Base-by-base conservation (phyloP, 2,888 invertebrate genomes). In the Athrips mouffetella region DNA sequence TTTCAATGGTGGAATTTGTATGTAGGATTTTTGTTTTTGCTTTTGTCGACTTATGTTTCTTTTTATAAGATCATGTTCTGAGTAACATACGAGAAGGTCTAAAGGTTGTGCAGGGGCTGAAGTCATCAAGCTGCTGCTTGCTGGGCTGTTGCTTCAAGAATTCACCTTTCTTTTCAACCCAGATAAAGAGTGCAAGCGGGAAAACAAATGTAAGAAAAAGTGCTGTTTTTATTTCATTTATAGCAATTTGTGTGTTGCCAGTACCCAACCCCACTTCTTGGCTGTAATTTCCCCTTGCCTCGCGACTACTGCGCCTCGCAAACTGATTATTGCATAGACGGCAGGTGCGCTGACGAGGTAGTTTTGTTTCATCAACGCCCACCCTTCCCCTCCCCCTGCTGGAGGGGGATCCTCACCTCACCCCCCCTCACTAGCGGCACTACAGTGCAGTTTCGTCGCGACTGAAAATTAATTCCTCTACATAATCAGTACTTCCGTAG, bases 391-490 rank as follows among this genome's bases (percentile, higher is more conserved):
- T 50, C 51, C 48, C 48, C 53, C 47, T 10, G 2, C 1, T 2
- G 1, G 6, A 10, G 15, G 40, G 40, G 40, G 25, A 25, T 15
- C 8, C 3, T 7, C 7, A 53, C 50, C 39, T 11, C 3, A 13
- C 7, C 53, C 50, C 39, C 59, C 47, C 45, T 53, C 57, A 52
- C 63, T 60, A 57, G 57, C 63, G 61, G 59, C 70, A 73, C 76
- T 73, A 74, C 77, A 73, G 73, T 70, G 69, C 75, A 80, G 85
- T 82, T 82, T 84, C 81, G 83, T 83, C 83, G 86, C 82, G 81
- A 71, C 82, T 80, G 84, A 79, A 85, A 88, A 89, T 89, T 89
- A 89, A 89, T 87, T 89, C 84, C 84, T 87, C 86, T 84, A 87
- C 85, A 79, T 87, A 89, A 89, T 89, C 86, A 87, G 73, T 82